A percentile compares a stretch with the other conserved stretches of the same genome.
Conservation (phyloP, 2,888 invertebrate species). For the Flexamia atlantica region DNA sequence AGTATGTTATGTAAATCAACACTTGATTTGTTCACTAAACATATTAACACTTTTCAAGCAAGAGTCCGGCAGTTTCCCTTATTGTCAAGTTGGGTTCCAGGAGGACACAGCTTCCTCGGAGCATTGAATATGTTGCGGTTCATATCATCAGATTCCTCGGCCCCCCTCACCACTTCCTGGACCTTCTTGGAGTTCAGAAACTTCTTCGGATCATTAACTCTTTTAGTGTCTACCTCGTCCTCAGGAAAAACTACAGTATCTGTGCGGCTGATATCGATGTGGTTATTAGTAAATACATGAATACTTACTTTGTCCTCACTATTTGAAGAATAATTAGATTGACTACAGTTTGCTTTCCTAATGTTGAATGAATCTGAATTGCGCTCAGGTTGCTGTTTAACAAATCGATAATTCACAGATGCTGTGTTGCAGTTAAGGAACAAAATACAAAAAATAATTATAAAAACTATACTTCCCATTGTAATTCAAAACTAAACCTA, state of each 20-base stretch:
- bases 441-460: background rate
- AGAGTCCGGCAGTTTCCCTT: background rate
- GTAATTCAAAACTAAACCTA: background rate
- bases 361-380: background rate
- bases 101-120: background rate
- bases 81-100: background rate
- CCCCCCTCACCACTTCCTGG: background rate
- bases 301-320: background rate
- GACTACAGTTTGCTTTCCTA: background rate
- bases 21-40: background rate
- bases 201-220: too few relatives aligned
- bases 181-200: background rate
- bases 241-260: background rate
- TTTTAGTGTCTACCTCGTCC: too few relatives aligned
- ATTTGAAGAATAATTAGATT: background rate
- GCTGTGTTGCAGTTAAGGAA: background rate
- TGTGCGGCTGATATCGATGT: background rate
- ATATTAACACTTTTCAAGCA: background rate
- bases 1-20: too few relatives aligned
- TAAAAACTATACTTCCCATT: background rate
- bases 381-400: too few relatives aligned
- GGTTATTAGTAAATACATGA: background rate
- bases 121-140: constrained; percentile 8
- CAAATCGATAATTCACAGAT: background rate
- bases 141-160: background rate